Base-by-base conservation (phyloP, 2,888 invertebrate genomes). In the Merodon equestris region DNA sequence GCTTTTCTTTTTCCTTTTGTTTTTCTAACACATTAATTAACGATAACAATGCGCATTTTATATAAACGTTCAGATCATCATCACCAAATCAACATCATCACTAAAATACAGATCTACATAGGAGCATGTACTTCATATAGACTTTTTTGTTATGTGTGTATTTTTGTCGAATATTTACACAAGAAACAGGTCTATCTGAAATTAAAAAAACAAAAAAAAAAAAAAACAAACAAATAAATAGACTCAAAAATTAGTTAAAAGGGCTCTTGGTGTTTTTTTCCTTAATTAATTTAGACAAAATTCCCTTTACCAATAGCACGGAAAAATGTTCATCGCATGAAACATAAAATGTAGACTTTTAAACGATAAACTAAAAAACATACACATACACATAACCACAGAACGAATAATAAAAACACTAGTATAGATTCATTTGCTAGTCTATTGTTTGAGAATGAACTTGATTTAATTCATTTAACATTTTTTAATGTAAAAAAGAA, bases 181-280 rank as follows among this genome's bases (percentile, higher is more conserved):
- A 58, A 38, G 58, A 79, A 79, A 79, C 68, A 7, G 68, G 79
- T 74, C 64, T 74, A 79, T 79, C 79, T 79, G 79, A 70, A 79
- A 79, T 72, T 50, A 73, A 68, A 79, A 48, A 73, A 60, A 53
- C 67, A 51, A 68, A 64, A 58, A 60, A 18, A 64, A 64, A 56
- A 47, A 45, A 27, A 27, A 27, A 27, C 2, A 27, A n/a, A n/a
- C n/a, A n/a, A n/a, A n/a, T n/a, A 27, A 27, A 27, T 4, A 4
- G 27, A 27, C 27, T 27, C 7, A 2, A 27, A 27, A 27, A 7
- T 27, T 27, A 27, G 3, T 27, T 27, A 7, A 27, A 27, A 4
- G 7, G 27, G 7, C 27, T 27, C 3, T 4, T 7, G 36, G 53
- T 42, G n/a, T n/a, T n/a, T n/a, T n/a, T n/a, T n/a, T n/a, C n/a